Evolutionary conservation across 92 coral and sea anemone genomes (phyloP), one percentile per base, ranked within the genome.

Genomic region (Epizoanthus ramosus): DNA sequence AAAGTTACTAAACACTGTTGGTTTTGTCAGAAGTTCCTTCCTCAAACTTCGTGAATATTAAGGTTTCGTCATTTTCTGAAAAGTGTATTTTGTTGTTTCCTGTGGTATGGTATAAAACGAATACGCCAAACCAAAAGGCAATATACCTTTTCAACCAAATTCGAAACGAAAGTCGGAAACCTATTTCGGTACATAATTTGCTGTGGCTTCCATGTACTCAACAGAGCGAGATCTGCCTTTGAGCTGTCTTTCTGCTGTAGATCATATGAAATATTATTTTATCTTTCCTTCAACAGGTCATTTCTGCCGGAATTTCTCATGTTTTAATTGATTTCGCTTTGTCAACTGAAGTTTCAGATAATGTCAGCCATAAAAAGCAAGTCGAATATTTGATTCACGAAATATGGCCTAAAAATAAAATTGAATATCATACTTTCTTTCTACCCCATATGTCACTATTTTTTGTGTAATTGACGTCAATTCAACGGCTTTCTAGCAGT

Each of bases 301-400:
- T 61, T 61, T 24, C 63, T 77, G 28, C 37, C 82, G 39, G 59
- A 61, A 43, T 22, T 37, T 77, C 39, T 77, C 57, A 13, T 60
- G 53, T 75, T 57, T 35, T 77, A 77, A 77, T 77, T 52, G 71
- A 61, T 77, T 77, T 77, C 68, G 58, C 57, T 77, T 61, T 19
- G 82, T 67, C 71, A 67, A 25, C 41, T 77, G 10, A 41, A 37
- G 82, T 59, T 77, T 77, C 68, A 41, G 28, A 41, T 77, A 52
- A 60, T 41, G 21, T 61, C 22, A 61, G 31, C 69, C 33, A 47
- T 13, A 60, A 60, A 77, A 52, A 24, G 52, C 63, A 39, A 59
- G 35, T 61, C 71, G 22, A 77, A 77, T 37, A 39, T 75, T 59
- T 58, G 43, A 58, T 59, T 43, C 54, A 5, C 54, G 54, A 8